phyloP scores from a whole-genome alignment of 2,797 vertebrate genomes.

The Pangasius macronema region DNA sequence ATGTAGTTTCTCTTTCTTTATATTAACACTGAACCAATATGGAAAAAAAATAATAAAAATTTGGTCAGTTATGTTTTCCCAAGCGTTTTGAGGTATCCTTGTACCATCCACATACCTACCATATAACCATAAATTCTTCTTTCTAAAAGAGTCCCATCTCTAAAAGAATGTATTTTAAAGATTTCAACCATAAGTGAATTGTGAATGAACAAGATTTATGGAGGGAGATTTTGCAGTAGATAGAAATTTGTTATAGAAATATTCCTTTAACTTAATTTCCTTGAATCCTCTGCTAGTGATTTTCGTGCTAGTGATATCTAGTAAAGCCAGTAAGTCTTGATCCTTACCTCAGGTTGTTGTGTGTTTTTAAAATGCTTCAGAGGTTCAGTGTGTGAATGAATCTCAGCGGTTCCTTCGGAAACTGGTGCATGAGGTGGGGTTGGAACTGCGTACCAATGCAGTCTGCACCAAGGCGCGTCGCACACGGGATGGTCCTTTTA shows the following conservation, averaged over 20 bases:
- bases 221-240: neutral
- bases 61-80: neutral
- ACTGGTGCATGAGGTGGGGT: slow-evolving; percentile 88
- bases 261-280: neutral
- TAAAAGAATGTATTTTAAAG: neutral
- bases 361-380: slow-evolving; percentile 65
- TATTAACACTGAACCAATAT: neutral
- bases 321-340: neutral
- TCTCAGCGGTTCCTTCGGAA: slow-evolving; percentile 87
- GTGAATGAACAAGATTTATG: neutral
- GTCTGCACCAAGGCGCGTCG: slow-evolving; percentile 85
- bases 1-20: neutral
- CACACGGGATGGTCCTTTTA: slow-evolving; percentile 84
- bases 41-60: neutral
- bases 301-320: neutral
- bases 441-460: slow-evolving; percentile 87
- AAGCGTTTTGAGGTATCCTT: neutral
- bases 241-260: neutral
- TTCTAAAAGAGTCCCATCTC: neutral
- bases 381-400: slow-evolving; percentile 92
- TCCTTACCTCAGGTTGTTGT: neutral
- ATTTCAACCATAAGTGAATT: neutral
- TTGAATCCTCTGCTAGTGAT: neutral
- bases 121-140: neutral
- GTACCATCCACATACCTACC: neutral